Conservation (phyloP, 2,797 vertebrate genomes). For the Chelon labrosus region DNA sequence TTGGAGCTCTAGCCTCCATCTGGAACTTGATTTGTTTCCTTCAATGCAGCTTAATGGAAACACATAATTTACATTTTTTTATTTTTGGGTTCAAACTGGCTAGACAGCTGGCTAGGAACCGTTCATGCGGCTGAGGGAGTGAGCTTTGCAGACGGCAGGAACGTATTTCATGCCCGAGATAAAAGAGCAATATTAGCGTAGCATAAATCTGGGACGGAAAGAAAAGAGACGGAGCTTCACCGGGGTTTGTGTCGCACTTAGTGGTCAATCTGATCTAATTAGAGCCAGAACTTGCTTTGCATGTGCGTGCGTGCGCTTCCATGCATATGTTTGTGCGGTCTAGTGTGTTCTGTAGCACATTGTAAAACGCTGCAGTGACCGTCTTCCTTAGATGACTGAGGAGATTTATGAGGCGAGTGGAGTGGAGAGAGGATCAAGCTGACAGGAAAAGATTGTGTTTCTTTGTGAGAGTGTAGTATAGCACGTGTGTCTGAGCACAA, state of each 20-base stretch:
- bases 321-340: conserved; percentile 3
- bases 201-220: conserved; percentile 33
- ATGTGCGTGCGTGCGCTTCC: neutral
- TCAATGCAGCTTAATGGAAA: conserved; percentile 28
- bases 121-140: conserved; percentile 17
- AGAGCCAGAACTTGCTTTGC: conserved; percentile 43
- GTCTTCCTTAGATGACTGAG: conserved; percentile 24
- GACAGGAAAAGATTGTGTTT: conserved; percentile 29
- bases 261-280: conserved; percentile 43
- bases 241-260: conserved; percentile 47
- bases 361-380: conserved; percentile 41
- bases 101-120: conserved; percentile 6
- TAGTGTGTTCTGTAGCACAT: conserved; percentile 13
- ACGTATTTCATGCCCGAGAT: conserved; percentile 38
- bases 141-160: conserved; percentile 23
- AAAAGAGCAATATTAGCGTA: conserved; percentile 34
- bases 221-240: conserved; percentile 26
- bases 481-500: conserved; percentile 16
- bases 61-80: conserved; percentile 21
- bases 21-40: conserved; percentile 7
- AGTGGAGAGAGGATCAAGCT: conserved; percentile 49
- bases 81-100: conserved; percentile 33
- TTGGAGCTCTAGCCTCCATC: conserved; percentile 9
- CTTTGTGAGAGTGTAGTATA: neutral
- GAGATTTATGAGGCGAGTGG: conserved; percentile 50